Base-by-base conservation (phyloP, 2,113 vertebrate genomes). In the Urocitellus parryii region DNA sequence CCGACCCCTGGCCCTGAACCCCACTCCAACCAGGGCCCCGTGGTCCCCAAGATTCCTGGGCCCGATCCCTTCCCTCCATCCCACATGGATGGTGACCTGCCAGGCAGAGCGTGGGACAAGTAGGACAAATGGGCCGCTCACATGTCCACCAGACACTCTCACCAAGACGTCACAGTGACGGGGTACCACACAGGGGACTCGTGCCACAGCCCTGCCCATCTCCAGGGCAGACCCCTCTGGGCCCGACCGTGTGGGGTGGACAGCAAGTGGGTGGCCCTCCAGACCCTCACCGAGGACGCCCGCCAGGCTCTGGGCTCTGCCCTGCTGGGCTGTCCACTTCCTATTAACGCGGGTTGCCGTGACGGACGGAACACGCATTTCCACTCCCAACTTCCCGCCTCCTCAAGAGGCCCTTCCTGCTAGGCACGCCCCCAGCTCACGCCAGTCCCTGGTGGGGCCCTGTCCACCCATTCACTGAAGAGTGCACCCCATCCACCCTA, bases 111-210 rank as follows among this genome's bases (percentile, higher is more conserved):
- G 24, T 10, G 24, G 11, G 13, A 8, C 16, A 24, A 7, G 25
- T 9, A 29, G 56, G 29, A 1, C 1, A 6, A 16, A 14, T 13
- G 39, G 14, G 42, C 27, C 3, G 16, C 14, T 17, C 0, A 8
- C 27, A 3, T 67, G 12, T 48, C 6, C 16, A 2, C 56, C 12
- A 45, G 3, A 32, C 0, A 5, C 37, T 45, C 7, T 68, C 29
- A 32, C 65, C 9, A 67, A 4, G 11, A 29, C 65, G 4, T 32
- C 10, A 11, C 65, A 32, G 27, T 2, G 5, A 24, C 24, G 24
- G 22, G 27, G 8, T 5, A 10, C 9, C 24, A 1, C 24, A 25
- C 24, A 63, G 61, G 24, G 56, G 20, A 18, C 56, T 58, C 5
- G 1, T 5, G 56, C 56, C 20, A 45, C 42, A 58, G 56, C 18